Base-by-base conservation (phyloP, 35 echinoderm and acorn worm species). In the Lytechinus pictus region DNA sequence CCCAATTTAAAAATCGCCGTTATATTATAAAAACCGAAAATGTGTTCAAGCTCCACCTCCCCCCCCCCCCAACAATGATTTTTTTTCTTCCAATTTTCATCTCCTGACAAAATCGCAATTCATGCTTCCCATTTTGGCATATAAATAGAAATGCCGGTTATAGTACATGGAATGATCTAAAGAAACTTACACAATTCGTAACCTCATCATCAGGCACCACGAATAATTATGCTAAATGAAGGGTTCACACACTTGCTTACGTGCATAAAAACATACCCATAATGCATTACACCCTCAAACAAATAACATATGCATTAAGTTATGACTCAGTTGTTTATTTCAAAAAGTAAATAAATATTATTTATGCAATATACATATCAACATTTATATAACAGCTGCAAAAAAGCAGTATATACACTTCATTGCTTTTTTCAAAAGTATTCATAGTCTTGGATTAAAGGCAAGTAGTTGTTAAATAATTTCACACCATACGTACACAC, bases 341-440 rank as follows among this genome's bases (percentile, higher is more conserved):
- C 66, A 79, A 79, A 79, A 79, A 79, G 66, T 79, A 79, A 79
- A 79, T 79, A 79, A 79, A 79, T 79, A 79, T 19, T 16, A 79
- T 79, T 79, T 79, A 79, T 79, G 66, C n/a, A 79, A 79, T 79
- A 24, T 79, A 79, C 66, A 79, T 79, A 79, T 79, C 66, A 79
- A 79, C 66, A 79, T 79, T 79, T 79, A 79, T 79, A 79, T 79
- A 79, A 79, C 66, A 79, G 66, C 66, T 79, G 66, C 66, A 79
- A n/a, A 16, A 16, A 79, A n/a, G 66, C 66, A 79, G 66, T 24
- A 79, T 24, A 79, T 3, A 79, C 66, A n/a, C 66, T 79, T 19
- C 6, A 79, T 79, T 79, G 66, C 66, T 79, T 79, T 44, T 44
- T 79, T 79, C 66, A 79, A 79, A 13, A 79, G 66, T 79, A 79